These are phyloP conservation scores for Danio jaintianensis DNA, from an alignment of 2,797 vertebrate genomes.

Conservation along the genomic window DNA sequence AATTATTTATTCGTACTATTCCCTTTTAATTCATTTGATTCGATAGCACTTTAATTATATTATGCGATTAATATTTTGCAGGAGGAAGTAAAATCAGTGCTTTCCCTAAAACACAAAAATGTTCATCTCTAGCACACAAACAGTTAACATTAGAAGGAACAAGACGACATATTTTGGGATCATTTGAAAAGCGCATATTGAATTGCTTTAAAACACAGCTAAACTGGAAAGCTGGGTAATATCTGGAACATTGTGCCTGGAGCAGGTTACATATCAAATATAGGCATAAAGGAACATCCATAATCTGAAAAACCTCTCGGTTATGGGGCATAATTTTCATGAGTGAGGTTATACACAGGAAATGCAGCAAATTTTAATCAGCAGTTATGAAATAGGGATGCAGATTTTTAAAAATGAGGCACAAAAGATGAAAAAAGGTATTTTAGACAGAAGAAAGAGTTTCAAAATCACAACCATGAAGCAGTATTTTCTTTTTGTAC, in stretches of 20 bases:
- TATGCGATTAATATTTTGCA: neutral
- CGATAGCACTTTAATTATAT: neutral
- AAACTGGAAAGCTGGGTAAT: conserved; percentile 20
- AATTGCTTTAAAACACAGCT: conserved; percentile 32
- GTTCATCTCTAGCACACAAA: conserved; percentile 21
- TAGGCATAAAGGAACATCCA: conserved; percentile 43
- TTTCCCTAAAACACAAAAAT: neutral
- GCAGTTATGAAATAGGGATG: conserved; percentile 24
- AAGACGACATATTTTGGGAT: conserved; percentile 17
- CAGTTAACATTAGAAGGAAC: conserved; percentile 5
- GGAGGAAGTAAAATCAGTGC: too few relatives aligned
- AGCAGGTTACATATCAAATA: conserved; percentile 48
- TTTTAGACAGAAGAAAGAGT: conserved; percentile 10
- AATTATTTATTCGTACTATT: neutral
- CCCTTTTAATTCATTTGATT: neutral
- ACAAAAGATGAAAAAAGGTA: conserved; percentile 1
- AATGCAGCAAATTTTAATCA: conserved; percentile 30
- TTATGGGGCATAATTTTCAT: conserved; percentile 20
- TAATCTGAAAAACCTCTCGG: conserved; percentile 32
- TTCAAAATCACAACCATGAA: conserved; percentile 1
- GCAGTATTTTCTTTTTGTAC: conserved; percentile 12
- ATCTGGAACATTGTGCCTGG: conserved; percentile 41
- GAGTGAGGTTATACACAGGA: conserved; percentile 30
- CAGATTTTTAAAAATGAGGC: conserved; percentile 4
- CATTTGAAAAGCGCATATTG: neutral